These are phyloP conservation scores for Noctua janthe DNA, from an alignment of 2,888 invertebrate genomes.

Conservation along the genomic window DNA sequence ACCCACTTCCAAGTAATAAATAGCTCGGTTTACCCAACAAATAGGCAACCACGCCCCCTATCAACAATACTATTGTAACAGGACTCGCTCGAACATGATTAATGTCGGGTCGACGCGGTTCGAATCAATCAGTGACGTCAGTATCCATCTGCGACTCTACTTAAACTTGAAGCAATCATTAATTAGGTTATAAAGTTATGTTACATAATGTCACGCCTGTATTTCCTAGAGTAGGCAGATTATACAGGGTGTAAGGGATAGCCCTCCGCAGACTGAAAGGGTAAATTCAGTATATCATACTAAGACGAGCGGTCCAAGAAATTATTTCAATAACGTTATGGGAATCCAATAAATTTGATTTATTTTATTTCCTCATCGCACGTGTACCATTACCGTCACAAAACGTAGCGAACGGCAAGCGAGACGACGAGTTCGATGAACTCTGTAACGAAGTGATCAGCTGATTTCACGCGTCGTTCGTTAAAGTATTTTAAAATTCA, in stretches of 20 bases:
- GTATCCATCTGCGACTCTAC: slow-evolving; percentile 71
- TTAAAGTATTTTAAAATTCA: too few relatives aligned
- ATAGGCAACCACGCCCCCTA: slow-evolving; percentile 50
- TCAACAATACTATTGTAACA: slow-evolving; percentile 67
- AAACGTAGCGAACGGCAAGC: too few relatives aligned
- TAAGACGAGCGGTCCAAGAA: too few relatives aligned
- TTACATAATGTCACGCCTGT: background rate
- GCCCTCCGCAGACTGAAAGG: too few relatives aligned
- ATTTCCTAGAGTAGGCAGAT: background rate
- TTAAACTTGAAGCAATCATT: slow-evolving; percentile 65
- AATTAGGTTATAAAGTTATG: slow-evolving; percentile 45
- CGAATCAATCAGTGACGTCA: slow-evolving; percentile 82
- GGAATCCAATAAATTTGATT: too few relatives aligned
- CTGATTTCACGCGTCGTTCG: too few relatives aligned
- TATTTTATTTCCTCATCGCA: too few relatives aligned
- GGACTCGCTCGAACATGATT: slow-evolving; percentile 74
- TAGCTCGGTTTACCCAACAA: slow-evolving; percentile 53
- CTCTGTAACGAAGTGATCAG: too few relatives aligned
- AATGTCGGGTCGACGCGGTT: slow-evolving; percentile 73
- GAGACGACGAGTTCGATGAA: too few relatives aligned
- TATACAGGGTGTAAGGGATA: background rate
- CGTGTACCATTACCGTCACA: too few relatives aligned
- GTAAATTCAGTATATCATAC: too few relatives aligned
- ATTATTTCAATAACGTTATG: too few relatives aligned
- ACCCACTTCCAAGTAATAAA: slow-evolving; percentile 43